Evolutionary conservation across 1,140 invertebrate species (phyloP), one percentile per base, ranked within the genome.

Genomic region (Cryptotermes secundus): DNA sequence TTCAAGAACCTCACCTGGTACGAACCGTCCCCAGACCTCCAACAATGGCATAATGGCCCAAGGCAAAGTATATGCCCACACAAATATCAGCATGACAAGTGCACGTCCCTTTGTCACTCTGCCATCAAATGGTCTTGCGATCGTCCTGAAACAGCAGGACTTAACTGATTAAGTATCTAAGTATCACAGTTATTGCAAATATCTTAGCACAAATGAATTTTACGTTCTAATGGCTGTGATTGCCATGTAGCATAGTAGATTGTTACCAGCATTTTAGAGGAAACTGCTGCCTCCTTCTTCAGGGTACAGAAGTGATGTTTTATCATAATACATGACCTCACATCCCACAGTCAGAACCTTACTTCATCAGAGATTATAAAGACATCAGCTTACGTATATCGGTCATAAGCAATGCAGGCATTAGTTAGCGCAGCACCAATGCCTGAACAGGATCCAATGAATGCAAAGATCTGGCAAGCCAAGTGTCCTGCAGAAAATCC

Each of bases 401-500:
- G 92, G 87, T 95, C 95, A 86, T 93, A 95, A 34, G 94, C 93
- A 85, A 95, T 95, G 65, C 93, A 94, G 22, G 95, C 94, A 88
- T 97, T 97, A 1, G 95, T 96, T 88, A 96, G 94, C 6, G 92
- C 92, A 7, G 95, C 95, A 4, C 94, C 96, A 53, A 97, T 96
- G 14, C 96, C 96, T 26, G 93, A 94, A 79, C 96, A 91, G 0
- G 95, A 92, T 0, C 96, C 96, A 83, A 96, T 92, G 59, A 95
- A 89, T 0, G 91, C 94, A 88, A 96, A 97, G 80, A 96, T 91
- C 87, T 96, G 94, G 88, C 96, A 97, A 16, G 94, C 95, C 0
- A 94, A 85, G 65, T 93, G 90, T 34, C 95, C 96, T 6, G 92
- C 87, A 0, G 95, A 94, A 86, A 95, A 96, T 9, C 95, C 96